A percentile compares a stretch with the other conserved stretches of the same genome.
These are phyloP conservation scores for Drosophila pandora DNA, from an alignment of 1,140 invertebrate genomes.

Conservation along the genomic window DNA sequence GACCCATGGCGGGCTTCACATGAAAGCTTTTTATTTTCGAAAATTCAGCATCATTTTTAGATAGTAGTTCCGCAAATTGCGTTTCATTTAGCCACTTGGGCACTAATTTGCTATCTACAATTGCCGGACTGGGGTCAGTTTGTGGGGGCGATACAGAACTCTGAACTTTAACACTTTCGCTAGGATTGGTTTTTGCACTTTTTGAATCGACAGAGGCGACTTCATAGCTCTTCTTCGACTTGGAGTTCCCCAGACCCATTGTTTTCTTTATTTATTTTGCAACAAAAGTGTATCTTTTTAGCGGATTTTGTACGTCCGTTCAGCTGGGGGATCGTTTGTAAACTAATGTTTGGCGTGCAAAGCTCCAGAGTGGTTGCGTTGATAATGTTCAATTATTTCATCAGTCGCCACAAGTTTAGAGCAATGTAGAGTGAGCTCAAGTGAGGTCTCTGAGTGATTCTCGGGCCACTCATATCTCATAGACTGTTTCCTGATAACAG, in stretches of 20 bases:
- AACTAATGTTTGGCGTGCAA: conserved; percentile 36
- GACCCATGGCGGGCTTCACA: conserved; percentile 45
- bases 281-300: background rate
- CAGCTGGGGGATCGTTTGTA: conserved; percentile 10
- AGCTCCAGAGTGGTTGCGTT: conserved; percentile 20
- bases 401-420: conserved; percentile 21
- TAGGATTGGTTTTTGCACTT: background rate
- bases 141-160: background rate
- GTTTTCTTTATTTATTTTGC: background rate
- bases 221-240: conserved; percentile 40
- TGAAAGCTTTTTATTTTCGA: conserved; percentile 65
- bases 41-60: conserved; percentile 64
- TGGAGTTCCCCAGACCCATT: conserved; percentile 42
- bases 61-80: conserved; percentile 83
- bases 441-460: conserved; percentile 1
- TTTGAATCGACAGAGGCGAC: conserved; percentile 11
- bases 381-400: conserved; percentile 46
- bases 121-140: background rate
- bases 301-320: conserved; percentile 21
- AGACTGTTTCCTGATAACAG: conserved; percentile 17
- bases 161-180: background rate
- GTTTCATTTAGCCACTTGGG: conserved; percentile 84
- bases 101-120: conserved; percentile 19
- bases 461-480: background rate
- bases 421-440: conserved; percentile 19